Base-by-base conservation (phyloP, 2,113 vertebrate genomes). In the cat (Felis catus) region DNA sequence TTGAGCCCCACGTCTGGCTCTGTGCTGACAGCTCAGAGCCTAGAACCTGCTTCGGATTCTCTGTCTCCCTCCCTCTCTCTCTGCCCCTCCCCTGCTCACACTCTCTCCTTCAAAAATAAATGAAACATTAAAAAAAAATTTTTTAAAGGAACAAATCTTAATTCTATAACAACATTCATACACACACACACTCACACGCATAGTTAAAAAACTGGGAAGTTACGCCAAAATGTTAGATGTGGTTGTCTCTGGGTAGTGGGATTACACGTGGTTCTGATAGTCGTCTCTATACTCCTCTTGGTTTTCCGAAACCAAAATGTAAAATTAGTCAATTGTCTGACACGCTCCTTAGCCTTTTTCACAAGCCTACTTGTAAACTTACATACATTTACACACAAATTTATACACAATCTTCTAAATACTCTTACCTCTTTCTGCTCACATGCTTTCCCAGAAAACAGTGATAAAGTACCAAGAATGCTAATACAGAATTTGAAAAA, bases 401-500 rank as follows among this genome's bases (percentile, higher is more conserved):
- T 48, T 68, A 83, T 19, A 61, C 27, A 36, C 0, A 1, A 80
- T 92, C 70, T 39, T 55, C 36, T 45, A 83, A 88, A 85, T 18
- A n/a, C 16, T 78, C 41, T 91, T 61, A 65, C 31, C 10, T 91
- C n/a, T 82, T 78, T 82, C 39, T 70, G n/a, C n/a, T 70, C 51
- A 96, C 41, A 70, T 63, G 39, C 29, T 82, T 92, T 92, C 68
- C 51, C n/a, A 76, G 68, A 53, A 95, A 97, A 94, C 53, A 82
- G 70, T 76, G 53, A 93, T 61, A 41, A 74, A 73, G 29, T 51
- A 14, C 51, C 48, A 4, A 89, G n/a, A 39, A 73, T 74, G 39
- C 55, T 55, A 39, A 68, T 8, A 18, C 16, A 79, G 83, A 79
- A 89, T 65, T 79, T 93, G 19, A 48, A 92, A 71, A 88, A 71